Evolutionary conservation across 2,113 vertebrate species (phyloP).

Genomic region (Mugil cephalus): DNA sequence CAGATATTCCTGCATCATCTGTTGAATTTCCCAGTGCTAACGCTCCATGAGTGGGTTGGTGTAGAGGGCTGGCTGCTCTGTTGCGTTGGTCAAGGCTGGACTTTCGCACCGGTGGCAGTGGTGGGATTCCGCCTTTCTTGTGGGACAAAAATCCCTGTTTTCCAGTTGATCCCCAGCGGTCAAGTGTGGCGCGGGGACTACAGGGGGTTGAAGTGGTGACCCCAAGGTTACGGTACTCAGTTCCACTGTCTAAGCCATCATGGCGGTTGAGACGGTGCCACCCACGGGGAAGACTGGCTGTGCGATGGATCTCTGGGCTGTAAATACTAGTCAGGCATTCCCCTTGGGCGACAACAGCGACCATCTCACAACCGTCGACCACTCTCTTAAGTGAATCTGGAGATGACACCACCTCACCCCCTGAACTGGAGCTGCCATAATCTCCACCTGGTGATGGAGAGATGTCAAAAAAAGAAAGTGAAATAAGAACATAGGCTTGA

Average conservation of each 20-base stretch:
- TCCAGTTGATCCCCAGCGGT: conserved; percentile 87
- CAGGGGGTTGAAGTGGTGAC: conserved; percentile 84
- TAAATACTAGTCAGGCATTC: conserved; percentile 80
- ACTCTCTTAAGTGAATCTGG: conserved; percentile 88
- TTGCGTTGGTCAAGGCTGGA: conserved; percentile 97
- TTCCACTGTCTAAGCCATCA: conserved; percentile 84
- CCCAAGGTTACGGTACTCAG: conserved; percentile 74
- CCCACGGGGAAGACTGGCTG: conserved; percentile 87
- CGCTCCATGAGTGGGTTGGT: conserved; percentile 79
- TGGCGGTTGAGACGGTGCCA: conserved; percentile 84
- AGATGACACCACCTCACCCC: conserved; percentile 84
- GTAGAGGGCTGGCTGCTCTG: conserved; percentile 91
- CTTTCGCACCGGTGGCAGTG: conserved; percentile 93
- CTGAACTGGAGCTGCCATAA: conserved; percentile 83
- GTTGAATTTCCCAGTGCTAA: conserved; percentile 80
- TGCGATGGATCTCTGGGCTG: conserved; percentile 83
- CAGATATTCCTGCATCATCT: conserved; percentile 81
- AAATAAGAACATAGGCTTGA: not conserved
- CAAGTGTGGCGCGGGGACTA: conserved; percentile 87
- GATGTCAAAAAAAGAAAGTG: not conserved
- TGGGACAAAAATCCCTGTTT: conserved; percentile 91
- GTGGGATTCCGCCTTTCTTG: conserved; percentile 93
- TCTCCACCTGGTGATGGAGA: conserved; percentile 59
- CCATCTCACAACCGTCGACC: conserved; percentile 92
- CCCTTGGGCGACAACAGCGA: conserved; percentile 60